Evolutionary conservation across 2,888 invertebrate species (phyloP).

Genomic region (Phytoseiulus persimilis): DNA sequence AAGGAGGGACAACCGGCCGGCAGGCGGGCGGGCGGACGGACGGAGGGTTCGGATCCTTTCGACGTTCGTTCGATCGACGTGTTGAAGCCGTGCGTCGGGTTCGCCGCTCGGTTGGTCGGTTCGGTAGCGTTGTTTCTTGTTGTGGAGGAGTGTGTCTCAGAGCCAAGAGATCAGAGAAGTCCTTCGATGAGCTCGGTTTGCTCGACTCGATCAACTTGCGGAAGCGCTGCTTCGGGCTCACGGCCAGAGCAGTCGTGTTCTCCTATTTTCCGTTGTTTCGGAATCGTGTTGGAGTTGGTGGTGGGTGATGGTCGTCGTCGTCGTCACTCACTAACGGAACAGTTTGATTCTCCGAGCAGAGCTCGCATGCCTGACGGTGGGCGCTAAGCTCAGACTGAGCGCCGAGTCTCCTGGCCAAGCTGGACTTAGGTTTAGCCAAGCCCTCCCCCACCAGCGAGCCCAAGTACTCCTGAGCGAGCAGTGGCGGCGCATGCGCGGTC

Average conservation of each 20-base stretch:
- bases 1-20: too few species aligned
- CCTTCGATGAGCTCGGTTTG: conserved; percentile 38
- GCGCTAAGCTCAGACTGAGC: not conserved
- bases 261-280: not conserved
- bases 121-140: not conserved
- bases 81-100: not conserved
- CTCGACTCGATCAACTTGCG: not conserved
- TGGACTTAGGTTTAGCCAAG: conserved; percentile 5
- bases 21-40: too few species aligned
- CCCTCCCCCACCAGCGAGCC: not conserved
- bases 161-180: conserved; percentile 36
- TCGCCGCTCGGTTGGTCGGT: not conserved
- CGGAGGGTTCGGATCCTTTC: too few species aligned
- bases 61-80: too few species aligned
- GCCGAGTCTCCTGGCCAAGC: not conserved
- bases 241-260: not conserved
- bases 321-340: not conserved
- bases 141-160: conserved; percentile 30
- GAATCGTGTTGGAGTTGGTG: not conserved
- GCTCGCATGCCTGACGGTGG: conserved; percentile 5
- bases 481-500: not conserved
- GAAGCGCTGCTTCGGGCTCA: not conserved
- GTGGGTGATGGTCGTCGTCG: too few species aligned
- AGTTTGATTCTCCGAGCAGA: not conserved
- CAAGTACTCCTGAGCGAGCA: not conserved